Evolutionary conservation across 2,113 vertebrate genomes (phyloP), one percentile per base, ranked within the genome.

Genomic region (Xyrauchen texanus): DNA sequence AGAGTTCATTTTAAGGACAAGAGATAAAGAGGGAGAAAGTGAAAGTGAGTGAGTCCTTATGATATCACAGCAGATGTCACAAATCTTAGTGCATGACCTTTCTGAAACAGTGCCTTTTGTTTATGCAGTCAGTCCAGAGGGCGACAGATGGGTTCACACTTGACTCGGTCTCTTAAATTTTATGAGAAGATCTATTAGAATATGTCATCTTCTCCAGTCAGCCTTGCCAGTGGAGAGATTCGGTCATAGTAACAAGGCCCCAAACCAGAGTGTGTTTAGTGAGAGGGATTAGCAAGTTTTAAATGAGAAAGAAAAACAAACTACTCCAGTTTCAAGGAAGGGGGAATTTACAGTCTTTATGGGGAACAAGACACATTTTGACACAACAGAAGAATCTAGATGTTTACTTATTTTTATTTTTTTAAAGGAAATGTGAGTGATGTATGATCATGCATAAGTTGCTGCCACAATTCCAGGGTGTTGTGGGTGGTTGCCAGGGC

Each of bases 141-240:
- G 62, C 65, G 68, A 72, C 82, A 73, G 78, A 80, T 83, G 68
- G 82, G 76, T 60, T 61, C 60, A 8, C 46, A 21, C 52, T 77
- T 15, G 57, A 63, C 4, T 47, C 51, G 16, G 8, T 80, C 64
- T 66, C 62, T 63, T 70, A 80, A 34, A 77, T 80, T 83, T 83
- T 80, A 83, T 80, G 73, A 80, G 62, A 57, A 65, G 68, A 77
- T 77, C 73, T 80, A 51, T 63, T 75, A 66, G 73, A 80, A 80
- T 70, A 70, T 80, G 78, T 72, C 68, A 83, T 80, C 78, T 64
- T 80, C 62, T 72, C 52, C 52, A 65, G 6, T 64, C 66, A 66
- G 53, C 49, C 66, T 45, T 21, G 70, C 62, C 67, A 76, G 71
- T 51, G 69, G 62, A 73, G 63, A 68, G 73, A 79, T 58, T 58